phyloP scores from a whole-genome alignment of 2,797 vertebrate genomes.

The Rhinoraja longicauda region DNA sequence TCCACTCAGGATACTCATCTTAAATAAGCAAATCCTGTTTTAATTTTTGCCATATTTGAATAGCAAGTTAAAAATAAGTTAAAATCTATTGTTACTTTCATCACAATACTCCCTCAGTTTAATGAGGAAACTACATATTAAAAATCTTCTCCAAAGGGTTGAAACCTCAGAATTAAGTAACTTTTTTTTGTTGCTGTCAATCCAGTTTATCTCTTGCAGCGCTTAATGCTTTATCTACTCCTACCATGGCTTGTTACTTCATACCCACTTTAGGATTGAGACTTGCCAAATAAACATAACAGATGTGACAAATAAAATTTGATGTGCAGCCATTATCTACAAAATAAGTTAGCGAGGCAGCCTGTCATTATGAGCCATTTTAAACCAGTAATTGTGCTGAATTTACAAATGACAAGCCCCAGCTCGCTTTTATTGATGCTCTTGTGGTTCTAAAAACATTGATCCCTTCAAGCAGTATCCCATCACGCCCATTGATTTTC shows the following conservation, averaged over 20 bases:
- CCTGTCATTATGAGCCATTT: slow-evolving; percentile 37
- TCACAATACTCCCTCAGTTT: background rate
- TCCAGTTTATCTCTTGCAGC: background rate
- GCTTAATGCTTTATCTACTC: slow-evolving; percentile 21
- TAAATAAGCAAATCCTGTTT: background rate
- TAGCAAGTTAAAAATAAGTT: background rate
- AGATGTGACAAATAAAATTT: slow-evolving; percentile 40
- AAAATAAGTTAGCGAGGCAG: slow-evolving; percentile 39
- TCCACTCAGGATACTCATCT: background rate
- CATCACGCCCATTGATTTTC: slow-evolving; percentile 46
- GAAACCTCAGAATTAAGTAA: background rate
- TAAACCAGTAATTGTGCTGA: slow-evolving; percentile 40
- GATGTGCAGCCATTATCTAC: slow-evolving; percentile 23
- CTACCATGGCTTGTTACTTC: slow-evolving; percentile 27
- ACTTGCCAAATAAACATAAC: slow-evolving; percentile 39
- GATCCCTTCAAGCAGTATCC: slow-evolving; percentile 44
- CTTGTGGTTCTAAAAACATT: slow-evolving; percentile 44
- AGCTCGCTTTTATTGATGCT: slow-evolving; percentile 43
- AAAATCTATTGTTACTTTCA: background rate
- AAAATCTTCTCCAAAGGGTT: background rate
- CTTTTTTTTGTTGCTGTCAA: slow-evolving; percentile 2
- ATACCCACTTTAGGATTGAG: slow-evolving; percentile 33
- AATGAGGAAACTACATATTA: background rate
- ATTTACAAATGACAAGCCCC: slow-evolving; percentile 36
- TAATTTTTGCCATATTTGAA: background rate